phyloP scores from a whole-genome alignment of 2,113 vertebrate species.

The Aleadryas rufinucha region DNA sequence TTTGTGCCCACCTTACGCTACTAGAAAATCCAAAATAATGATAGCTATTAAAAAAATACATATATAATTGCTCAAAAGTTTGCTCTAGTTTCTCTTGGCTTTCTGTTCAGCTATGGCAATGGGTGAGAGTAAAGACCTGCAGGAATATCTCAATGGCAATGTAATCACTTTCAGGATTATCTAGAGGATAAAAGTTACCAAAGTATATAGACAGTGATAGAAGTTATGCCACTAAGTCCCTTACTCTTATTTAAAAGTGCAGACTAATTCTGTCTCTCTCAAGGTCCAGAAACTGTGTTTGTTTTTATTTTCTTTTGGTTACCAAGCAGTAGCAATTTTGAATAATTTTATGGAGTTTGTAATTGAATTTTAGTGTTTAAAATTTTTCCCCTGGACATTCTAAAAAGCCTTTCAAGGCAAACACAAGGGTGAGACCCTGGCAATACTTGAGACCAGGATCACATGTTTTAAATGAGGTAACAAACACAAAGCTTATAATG shows the following conservation, averaged over 20 bases:
- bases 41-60: not conserved
- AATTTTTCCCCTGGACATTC: not conserved
- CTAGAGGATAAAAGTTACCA: not conserved
- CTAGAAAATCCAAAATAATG: not conserved
- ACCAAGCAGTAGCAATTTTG: not conserved
- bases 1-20: not conserved
- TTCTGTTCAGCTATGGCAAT: not conserved
- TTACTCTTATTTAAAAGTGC: not conserved
- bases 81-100: not conserved
- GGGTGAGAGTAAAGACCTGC: not conserved
- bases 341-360: not conserved
- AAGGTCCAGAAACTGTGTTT: not conserved
- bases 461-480: not conserved
- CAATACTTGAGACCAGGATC: not conserved
- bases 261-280: not conserved
- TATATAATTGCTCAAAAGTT: not conserved
- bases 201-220: not conserved
- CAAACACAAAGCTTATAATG: rapidly evolving
- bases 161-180: not conserved
- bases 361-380: not conserved
- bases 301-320: not conserved
- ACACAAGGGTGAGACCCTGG: not conserved
- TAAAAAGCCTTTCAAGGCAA: not conserved
- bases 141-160: not conserved
- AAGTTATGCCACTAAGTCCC: not conserved